These are phyloP conservation scores for Pectinophora gossypiella DNA, from an alignment of 1,140 invertebrate genomes.

Conservation along the genomic window DNA sequence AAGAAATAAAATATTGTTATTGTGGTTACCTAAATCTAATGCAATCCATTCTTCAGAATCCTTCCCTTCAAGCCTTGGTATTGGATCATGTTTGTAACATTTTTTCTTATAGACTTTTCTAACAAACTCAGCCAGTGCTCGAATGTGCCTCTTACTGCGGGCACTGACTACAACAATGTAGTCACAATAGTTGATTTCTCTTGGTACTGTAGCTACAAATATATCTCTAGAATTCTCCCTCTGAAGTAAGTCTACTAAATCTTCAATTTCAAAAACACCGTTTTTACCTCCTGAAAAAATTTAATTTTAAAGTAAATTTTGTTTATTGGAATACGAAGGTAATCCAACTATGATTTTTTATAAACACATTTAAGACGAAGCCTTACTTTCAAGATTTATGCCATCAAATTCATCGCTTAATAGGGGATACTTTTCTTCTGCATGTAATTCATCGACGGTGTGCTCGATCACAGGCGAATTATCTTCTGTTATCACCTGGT, in stretches of 20 bases:
- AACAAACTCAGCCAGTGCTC: slow-evolving; percentile 85
- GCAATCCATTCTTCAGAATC: slow-evolving; percentile 89
- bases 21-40: slow-evolving; percentile 86
- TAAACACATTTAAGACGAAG: neutral
- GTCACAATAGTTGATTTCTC: slow-evolving; percentile 86
- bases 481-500: slow-evolving; percentile 78
- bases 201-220: slow-evolving; percentile 86
- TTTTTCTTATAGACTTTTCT: slow-evolving; percentile 88
- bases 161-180: slow-evolving; percentile 88
- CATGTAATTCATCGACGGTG: slow-evolving; percentile 78
- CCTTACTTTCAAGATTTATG: slow-evolving; percentile 71
- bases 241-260: slow-evolving; percentile 85
- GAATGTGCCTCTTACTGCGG: slow-evolving; percentile 84
- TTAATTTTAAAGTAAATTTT: slow-evolving; percentile 9
- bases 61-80: slow-evolving; percentile 87
- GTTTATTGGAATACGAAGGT: no score
- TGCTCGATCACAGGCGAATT: slow-evolving; percentile 81
- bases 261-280: slow-evolving; percentile 92
- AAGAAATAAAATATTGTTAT: neutral
- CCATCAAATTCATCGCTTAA: slow-evolving; percentile 74
- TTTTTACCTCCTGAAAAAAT: slow-evolving; percentile 80
- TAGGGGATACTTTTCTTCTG: slow-evolving; percentile 57
- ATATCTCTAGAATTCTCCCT: slow-evolving; percentile 88
- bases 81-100: slow-evolving; percentile 77
- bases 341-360: no score